Percentiles rank a stretch among this genome's conserved stretches.
phyloP scores from a whole-genome alignment of 2,888 invertebrate species.

The Erebia ligea region DNA sequence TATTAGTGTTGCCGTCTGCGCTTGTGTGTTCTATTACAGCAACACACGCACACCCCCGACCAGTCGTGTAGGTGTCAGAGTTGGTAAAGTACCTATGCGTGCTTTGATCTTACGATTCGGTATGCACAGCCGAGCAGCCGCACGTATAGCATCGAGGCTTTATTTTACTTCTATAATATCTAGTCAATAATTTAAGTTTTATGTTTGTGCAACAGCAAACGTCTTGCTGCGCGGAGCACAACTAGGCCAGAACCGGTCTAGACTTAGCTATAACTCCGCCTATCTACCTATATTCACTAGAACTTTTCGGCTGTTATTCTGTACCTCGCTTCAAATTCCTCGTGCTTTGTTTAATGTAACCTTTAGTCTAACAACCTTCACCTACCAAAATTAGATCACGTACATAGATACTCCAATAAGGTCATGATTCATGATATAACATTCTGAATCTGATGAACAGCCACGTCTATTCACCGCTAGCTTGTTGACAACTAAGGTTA shows the following conservation, averaged over 20 bases:
- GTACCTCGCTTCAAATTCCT: slow-evolving; percentile 27
- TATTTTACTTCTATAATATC: slow-evolving; percentile 79
- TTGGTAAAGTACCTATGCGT: slow-evolving; percentile 78
- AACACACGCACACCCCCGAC: slow-evolving; percentile 53
- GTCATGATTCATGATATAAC: slow-evolving; percentile 44
- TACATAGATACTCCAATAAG: slow-evolving; percentile 44
- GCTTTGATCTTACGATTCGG: slow-evolving; percentile 83
- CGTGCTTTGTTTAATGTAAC: slow-evolving; percentile 36
- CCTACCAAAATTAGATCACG: slow-evolving; percentile 48
- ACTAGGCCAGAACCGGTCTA: slow-evolving; percentile 45
- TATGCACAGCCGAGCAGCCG: slow-evolving; percentile 79
- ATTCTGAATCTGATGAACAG: slow-evolving; percentile 42
- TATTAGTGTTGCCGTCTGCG: slow-evolving; percentile 66
- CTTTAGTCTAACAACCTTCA: slow-evolving; percentile 42
- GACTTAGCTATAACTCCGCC: slow-evolving; percentile 36
- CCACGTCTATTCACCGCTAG: slow-evolving; percentile 28
- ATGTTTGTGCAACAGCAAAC: slow-evolving; percentile 77
- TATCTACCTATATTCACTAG: slow-evolving; percentile 29
- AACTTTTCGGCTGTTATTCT: slow-evolving; percentile 29
- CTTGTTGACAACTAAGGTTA: slow-evolving; percentile 40
- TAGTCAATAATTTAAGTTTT: slow-evolving; percentile 79
- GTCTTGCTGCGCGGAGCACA: slow-evolving; percentile 58
- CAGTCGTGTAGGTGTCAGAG: slow-evolving; percentile 73
- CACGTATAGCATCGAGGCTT: slow-evolving; percentile 75
- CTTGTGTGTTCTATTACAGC: slow-evolving; percentile 64